Conservation (phyloP, 1,140 invertebrate genomes). For the Telenomus remus region DNA sequence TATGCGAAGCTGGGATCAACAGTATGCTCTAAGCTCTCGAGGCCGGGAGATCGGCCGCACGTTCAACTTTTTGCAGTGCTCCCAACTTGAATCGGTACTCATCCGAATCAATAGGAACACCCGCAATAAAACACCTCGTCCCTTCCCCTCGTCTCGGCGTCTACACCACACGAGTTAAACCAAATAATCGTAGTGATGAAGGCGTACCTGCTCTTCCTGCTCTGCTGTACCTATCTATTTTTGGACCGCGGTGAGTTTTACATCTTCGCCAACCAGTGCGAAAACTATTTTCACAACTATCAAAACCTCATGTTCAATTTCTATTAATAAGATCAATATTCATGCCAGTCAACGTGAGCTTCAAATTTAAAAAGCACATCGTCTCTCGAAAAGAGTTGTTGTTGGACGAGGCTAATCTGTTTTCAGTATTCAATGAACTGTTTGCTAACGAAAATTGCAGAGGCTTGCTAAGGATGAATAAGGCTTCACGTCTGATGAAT, state of each 20-base stretch:
- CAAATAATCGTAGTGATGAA: conserved; percentile 56
- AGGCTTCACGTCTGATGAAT: conserved; percentile 24
- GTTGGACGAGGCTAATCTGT: too few relatives aligned
- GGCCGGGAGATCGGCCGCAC: conserved; percentile 64
- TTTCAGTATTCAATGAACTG: background rate
- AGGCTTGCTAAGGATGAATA: conserved; percentile 10
- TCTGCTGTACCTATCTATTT: conserved; percentile 55
- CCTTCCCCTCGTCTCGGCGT: conserved; percentile 5
- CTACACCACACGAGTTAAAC: conserved; percentile 16
- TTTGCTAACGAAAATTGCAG: background rate
- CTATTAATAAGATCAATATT: background rate
- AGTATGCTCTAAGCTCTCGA: conserved; percentile 66
- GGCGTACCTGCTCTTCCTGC: conserved; percentile 53
- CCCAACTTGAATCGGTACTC: conserved; percentile 8
- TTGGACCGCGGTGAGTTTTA: conserved; percentile 60
- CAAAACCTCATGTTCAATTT: conserved; percentile 11
- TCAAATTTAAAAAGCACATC: too few relatives aligned
- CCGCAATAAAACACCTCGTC: conserved; percentile 2
- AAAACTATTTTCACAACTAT: conserved; percentile 20
- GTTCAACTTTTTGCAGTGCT: conserved; percentile 22
- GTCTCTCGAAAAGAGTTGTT: too few relatives aligned
- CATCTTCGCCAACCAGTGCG: background rate
- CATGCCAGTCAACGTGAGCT: background rate
- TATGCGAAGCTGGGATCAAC: conserved; percentile 63
- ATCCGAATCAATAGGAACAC: conserved; percentile 17